These are phyloP conservation scores for Amiota communis DNA, from an alignment of 2,888 invertebrate species.

Conservation along the genomic window DNA sequence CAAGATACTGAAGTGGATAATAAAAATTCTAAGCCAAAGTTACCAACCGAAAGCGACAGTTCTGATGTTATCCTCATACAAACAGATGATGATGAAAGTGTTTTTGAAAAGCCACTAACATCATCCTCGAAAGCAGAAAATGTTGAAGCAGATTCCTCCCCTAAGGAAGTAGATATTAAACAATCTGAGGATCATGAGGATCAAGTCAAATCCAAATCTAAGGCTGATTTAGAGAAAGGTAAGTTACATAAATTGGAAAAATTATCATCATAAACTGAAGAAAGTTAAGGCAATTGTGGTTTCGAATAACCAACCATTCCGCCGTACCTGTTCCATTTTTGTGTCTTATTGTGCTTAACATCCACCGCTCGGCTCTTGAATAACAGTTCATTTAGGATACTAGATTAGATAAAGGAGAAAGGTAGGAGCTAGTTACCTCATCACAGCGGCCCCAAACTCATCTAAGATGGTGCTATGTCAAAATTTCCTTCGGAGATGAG, in stretches of 20 bases:
- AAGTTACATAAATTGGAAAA: not conserved
- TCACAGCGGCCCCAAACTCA: too few species aligned
- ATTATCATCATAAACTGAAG: too few species aligned
- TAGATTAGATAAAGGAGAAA: too few species aligned
- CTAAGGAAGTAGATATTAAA: not conserved
- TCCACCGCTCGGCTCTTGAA: too few species aligned
- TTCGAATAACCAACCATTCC: too few species aligned
- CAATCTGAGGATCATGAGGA: not conserved
- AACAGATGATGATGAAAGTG: slow-evolving; percentile 52
- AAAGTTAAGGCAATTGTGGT: too few species aligned
- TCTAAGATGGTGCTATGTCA: too few species aligned
- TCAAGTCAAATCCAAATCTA: not conserved
- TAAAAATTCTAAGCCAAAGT: slow-evolving; percentile 28
- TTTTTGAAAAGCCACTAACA: slow-evolving; percentile 23
- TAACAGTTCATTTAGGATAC: too few species aligned
- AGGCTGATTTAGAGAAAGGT: not conserved
- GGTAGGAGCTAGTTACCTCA: too few species aligned
- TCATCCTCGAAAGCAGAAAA: not conserved
- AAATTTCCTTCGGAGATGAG: too few species aligned
- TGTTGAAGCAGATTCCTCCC: not conserved
- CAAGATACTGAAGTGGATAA: not conserved
- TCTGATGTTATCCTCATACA: slow-evolving; percentile 57
- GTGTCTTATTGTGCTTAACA: too few species aligned
- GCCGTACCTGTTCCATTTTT: too few species aligned
- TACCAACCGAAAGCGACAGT: slow-evolving; percentile 44